phyloP scores from a whole-genome alignment of 2,797 vertebrate genomes.

The Cryptoprocta ferox region DNA sequence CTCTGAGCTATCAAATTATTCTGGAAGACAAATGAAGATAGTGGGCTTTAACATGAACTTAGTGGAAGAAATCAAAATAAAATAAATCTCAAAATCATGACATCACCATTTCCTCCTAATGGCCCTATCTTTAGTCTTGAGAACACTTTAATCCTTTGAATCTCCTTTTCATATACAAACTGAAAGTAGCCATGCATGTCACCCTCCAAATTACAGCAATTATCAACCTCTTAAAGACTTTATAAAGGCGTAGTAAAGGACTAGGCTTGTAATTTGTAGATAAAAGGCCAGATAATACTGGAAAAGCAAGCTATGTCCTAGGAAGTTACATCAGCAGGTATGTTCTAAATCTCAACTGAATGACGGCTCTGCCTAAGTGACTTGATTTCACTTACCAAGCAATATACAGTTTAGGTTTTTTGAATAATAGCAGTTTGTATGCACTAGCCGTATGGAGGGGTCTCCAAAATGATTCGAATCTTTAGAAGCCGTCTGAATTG shows the following conservation, averaged over 20 bases:
- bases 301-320: neutral
- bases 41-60: neutral
- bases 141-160: neutral
- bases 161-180: neutral
- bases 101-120: neutral
- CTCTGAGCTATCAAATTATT: conserved; percentile 19
- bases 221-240: neutral
- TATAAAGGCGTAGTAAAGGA: neutral
- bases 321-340: neutral
- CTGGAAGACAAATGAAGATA: conserved; percentile 8
- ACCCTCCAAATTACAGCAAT: neutral
- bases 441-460: neutral
- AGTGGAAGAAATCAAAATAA: conserved; percentile 42
- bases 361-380: neutral
- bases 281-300: neutral
- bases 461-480: neutral
- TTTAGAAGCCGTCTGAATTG: neutral
- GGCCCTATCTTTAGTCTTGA: neutral
- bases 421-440: neutral
- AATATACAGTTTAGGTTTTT: neutral
- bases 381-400: conserved; percentile 7
- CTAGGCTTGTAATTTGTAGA: neutral
- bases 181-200: neutral
- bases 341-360: neutral
- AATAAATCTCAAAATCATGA: neutral